Evolutionary conservation across 2,113 vertebrate genomes (phyloP).

Genomic region (Zingel zingel): DNA sequence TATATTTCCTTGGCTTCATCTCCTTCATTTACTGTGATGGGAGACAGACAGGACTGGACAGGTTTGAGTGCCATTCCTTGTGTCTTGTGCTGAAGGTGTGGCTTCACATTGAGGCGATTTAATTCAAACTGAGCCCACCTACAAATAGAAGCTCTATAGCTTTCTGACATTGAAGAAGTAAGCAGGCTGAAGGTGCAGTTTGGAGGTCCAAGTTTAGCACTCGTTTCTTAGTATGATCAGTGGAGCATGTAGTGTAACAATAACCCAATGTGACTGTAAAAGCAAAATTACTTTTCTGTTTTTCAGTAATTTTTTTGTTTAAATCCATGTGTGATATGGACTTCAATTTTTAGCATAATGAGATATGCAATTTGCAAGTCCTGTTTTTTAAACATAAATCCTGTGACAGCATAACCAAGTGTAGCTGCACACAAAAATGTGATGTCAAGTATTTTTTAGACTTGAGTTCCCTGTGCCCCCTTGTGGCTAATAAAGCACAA

Average conservation of each 20-base stretch:
- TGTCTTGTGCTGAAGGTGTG: conserved; percentile 19
- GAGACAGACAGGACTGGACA: conserved; percentile 17
- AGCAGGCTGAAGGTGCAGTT: conserved; percentile 8
- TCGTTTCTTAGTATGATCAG: neutral
- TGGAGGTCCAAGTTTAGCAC: neutral
- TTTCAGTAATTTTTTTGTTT: neutral
- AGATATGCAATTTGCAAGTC: neutral
- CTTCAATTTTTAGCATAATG: neutral
- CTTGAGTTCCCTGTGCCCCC: conserved; percentile 53
- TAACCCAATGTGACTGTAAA: neutral
- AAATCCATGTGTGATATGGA: neutral
- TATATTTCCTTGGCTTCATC: neutral
- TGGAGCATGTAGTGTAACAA: neutral
- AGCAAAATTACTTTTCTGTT: neutral
- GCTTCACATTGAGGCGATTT: conserved; percentile 6
- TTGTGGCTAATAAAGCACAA: conserved; percentile 59
- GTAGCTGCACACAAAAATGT: conserved; percentile 4
- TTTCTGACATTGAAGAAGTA: neutral
- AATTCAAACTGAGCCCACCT: conserved; percentile 25
- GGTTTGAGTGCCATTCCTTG: conserved; percentile 20
- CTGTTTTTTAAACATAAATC: neutral
- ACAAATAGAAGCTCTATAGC: conserved; percentile 14
- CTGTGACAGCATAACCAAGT: conserved; percentile 1
- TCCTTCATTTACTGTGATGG: neutral
- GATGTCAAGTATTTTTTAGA: neutral